Evolutionary conservation across 2,888 invertebrate species (phyloP), one percentile per base, ranked within the genome.

Genomic region (Campoletis raptor): DNA sequence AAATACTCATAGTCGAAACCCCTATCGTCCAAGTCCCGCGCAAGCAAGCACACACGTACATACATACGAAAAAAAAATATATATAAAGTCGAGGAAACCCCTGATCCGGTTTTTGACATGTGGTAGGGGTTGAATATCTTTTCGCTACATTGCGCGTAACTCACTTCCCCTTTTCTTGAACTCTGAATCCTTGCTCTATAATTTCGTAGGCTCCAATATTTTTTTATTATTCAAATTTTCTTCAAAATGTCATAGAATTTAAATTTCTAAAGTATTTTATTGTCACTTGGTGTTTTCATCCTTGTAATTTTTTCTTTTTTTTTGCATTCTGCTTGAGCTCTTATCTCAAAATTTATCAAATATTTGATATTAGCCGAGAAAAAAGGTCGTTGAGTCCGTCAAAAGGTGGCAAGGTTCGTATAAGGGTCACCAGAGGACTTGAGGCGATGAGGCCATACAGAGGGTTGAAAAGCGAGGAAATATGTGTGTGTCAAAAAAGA

Each of bases 1-100:
- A 93, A 93, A 93, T 93, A 92, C 92, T 93, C 92, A 93, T 93
- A 91, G 89, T 86, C 87, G 82, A 57, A 81, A 86, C 88, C 87
- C 78, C 85, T 64, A 70, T 70, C 85, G 81, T 76, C 74, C 82
- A 72, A 37, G 83, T 80, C 66, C 36, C 83, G 74, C 70, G 76
- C 40, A 86, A 37, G 69, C 42, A 30, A 6, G 21, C 54, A 72
- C 54, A 72, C 73, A 42, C 30, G 54, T 36, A 70, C 15, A 72
- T n/a, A 73, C 15, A 7, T 45, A 36, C n/a, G 15, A 18, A 36
- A 73, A 1, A 24, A 2, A 61, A 3, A 30, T 61, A 30, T 61
- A 15, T 61, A 61, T 61, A 61, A 57, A 61, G 57, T 61, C 24
- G 69, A 70, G 30, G 42, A 73, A 61, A 57, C 57, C 83, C 80